Percentiles rank a stretch among this genome's conserved stretches.
Conservation (phyloP, 2,113 vertebrate genomes). For the Numenius arquata region DNA sequence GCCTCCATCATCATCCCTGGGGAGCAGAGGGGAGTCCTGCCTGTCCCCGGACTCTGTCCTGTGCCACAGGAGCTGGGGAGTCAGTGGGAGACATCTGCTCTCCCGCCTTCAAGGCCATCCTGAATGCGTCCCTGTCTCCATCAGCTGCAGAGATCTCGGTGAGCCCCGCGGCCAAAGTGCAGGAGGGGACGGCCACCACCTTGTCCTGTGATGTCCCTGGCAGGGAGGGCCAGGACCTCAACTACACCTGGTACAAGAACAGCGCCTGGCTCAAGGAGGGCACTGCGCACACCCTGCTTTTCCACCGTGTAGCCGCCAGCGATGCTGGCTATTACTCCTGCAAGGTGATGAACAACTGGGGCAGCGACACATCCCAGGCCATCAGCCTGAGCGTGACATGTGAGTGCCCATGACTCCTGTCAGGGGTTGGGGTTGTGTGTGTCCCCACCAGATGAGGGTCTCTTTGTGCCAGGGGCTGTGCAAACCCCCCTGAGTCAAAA, state of each 20-base stretch:
- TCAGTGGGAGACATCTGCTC: fast-evolving
- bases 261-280: conserved; percentile 24
- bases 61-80: fast-evolving
- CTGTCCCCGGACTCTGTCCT: not conserved
- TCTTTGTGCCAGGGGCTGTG: not conserved
- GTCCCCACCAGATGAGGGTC: not conserved
- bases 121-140: fast-evolving
- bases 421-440: not conserved
- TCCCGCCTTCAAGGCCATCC: fast-evolving
- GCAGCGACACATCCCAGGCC: conserved; percentile 10
- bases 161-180: conserved; percentile 29
- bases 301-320: not conserved
- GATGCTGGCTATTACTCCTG: conserved; percentile 71
- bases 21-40: not conserved
- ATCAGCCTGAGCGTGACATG: conserved; percentile 55
- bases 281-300: not conserved
- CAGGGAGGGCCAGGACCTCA: conserved; percentile 17
- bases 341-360: conserved; percentile 49
- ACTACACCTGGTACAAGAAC: conserved; percentile 76
- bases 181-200: conserved; percentile 58
- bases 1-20: not conserved
- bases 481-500: not conserved
- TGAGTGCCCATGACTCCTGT: conserved; percentile 22
- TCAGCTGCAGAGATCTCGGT: conserved; percentile 56
- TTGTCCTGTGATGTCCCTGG: conserved; percentile 61